These are phyloP conservation scores for Stigmatopora argus DNA, from an alignment of 2,113 vertebrate species.

Conservation along the genomic window DNA sequence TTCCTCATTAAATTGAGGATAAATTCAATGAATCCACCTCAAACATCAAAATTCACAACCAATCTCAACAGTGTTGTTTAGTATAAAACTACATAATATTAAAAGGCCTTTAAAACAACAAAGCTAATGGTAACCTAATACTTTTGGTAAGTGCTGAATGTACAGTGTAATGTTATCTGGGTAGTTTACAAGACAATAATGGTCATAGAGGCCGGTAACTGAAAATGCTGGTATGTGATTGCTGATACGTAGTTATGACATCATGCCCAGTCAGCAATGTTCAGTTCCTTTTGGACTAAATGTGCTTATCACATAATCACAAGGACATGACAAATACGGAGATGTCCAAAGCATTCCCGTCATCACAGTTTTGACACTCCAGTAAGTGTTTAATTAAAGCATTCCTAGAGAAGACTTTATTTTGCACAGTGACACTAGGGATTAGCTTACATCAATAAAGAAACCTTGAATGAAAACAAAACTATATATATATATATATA, in stretches of 20 bases:
- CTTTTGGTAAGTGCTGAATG: neutral
- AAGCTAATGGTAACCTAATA: neutral
- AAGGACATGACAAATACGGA: neutral
- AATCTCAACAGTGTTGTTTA: no score
- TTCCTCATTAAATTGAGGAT: no score
- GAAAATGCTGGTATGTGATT: conserved; percentile 36
- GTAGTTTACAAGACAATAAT: conserved; percentile 16
- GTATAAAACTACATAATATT: neutral
- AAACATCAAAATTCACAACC: no score
- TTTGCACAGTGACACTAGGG: neutral
- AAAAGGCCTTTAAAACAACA: no score
- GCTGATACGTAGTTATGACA: conserved; percentile 34
- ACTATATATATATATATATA: neutral
- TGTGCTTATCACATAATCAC: neutral
- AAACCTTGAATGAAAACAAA: conserved; percentile 17
- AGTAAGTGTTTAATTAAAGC: neutral
- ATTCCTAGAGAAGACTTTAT: neutral
- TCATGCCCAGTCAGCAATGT: conserved; percentile 42
- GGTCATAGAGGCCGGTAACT: conserved; percentile 7
- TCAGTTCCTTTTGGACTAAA: neutral
- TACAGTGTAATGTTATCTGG: neutral
- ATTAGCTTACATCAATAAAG: neutral
- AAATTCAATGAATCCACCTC: no score
- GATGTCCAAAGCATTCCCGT: neutral
- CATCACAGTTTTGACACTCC: neutral